Conservation (phyloP, 1,140 invertebrate species). For the Aphaenogaster rudis region DNA sequence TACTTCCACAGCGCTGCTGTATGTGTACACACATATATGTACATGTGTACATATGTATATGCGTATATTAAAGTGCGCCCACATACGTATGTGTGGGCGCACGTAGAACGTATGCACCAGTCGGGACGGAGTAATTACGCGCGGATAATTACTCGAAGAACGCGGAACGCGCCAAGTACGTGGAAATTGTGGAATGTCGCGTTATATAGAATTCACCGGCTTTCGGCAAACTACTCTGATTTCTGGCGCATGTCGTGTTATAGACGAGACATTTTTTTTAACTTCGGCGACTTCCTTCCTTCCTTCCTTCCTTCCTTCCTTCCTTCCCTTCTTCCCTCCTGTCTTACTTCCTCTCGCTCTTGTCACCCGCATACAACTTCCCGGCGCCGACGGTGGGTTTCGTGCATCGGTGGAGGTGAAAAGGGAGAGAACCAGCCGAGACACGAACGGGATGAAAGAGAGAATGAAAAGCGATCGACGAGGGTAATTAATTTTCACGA, state of each 20-base stretch:
- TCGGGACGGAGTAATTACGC: slow-evolving; percentile 57
- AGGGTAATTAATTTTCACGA: slow-evolving; percentile 66
- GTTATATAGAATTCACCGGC: slow-evolving; percentile 36
- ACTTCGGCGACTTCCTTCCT: slow-evolving; percentile 3
- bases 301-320: not conserved
- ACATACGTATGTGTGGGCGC: not conserved
- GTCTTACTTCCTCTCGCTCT: not conserved
- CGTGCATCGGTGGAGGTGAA: slow-evolving; percentile 28
- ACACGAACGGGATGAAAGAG: slow-evolving; percentile 57
- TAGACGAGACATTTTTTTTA: slow-evolving; percentile 27
- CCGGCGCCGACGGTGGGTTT: not conserved
- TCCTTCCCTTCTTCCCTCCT: not conserved
- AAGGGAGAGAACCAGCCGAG: slow-evolving; percentile 29
- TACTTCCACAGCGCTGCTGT: not conserved
- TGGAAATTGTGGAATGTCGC: slow-evolving; percentile 64
- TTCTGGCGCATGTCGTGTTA: slow-evolving; percentile 12
- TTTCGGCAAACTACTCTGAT: slow-evolving; percentile 38
- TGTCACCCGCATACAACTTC: slow-evolving; percentile 33
- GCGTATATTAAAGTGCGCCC: not conserved
- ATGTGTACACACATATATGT: not conserved
- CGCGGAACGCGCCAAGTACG: slow-evolving; percentile 57
- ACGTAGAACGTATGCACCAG: not conserved
- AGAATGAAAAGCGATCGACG: slow-evolving; percentile 64
- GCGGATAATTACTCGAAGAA: slow-evolving; percentile 66
- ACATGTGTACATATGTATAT: no score